Evolutionary conservation across 1,140 invertebrate genomes (phyloP), one percentile per base, ranked within the genome.

Genomic region (Diplogasteroides magnus): DNA sequence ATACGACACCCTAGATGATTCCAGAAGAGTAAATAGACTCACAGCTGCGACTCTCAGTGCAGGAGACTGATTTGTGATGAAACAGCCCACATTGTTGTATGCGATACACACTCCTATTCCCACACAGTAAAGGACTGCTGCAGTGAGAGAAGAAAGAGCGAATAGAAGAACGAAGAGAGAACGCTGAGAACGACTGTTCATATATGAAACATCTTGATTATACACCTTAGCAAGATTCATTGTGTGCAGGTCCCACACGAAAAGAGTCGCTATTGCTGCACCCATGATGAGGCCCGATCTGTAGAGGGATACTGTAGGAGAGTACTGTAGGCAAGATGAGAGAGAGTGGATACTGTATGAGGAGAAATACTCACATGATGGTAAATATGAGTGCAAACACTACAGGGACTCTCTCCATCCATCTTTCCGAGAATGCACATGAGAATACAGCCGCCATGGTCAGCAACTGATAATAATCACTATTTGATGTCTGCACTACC

Each of bases 1-100:
- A n/a, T n/a, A n/a, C n/a, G n/a, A n/a, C 74, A 65, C 74, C 74
- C 48, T 75, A 75, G 31, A 74, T 72, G 61, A 56, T 74, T 31
- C 74, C 74, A 25, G 73, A 73, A 2, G 69, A 64, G 31, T 56
- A 58, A 14, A 48, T 48, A 6, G 19, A 48, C 37, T 48, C 37
- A 48, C 37, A 19, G 37, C 37, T 6, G 37, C 37, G 19, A 48
- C 37, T 48, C 19, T 48, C 6, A 48, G 37, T 48, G 37, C 37
- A 19, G 37, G 37, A 11, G 37, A 48, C 37, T 11, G 6, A 48
- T 48, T 48, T 11, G 37, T 48, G 37, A 48, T 19, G 37, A 48
- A 48, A 19, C 37, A 48, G 19, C 37, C 37, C 6, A 11, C 6
- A 11, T 48, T 6, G 19, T 48, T 48, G 37, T 48, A 48, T 6